Evolutionary conservation across 2,797 vertebrate species (phyloP), one percentile per base, ranked within the genome.

Genomic region (Phoeniculus purpureus): DNA sequence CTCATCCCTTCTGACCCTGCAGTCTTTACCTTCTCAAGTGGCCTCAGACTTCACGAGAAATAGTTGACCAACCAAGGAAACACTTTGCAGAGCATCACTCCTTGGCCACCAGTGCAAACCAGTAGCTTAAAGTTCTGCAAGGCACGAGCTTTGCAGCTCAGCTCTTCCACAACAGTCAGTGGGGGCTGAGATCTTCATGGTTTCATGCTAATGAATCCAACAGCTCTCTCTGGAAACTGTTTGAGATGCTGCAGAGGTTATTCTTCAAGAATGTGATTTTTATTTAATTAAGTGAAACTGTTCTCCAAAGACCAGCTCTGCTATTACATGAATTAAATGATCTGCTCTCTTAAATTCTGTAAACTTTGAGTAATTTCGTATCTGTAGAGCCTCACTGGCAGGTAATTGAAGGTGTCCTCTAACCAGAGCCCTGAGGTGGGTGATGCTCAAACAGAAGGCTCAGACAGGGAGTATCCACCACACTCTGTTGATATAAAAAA

Each of bases 121-220:
- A 45, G 14, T 1, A 4, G 55, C 62, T 3, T 2, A 14, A 1
- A 45, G 16, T 15, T 51, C 78, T 67, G 84, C 31, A 5, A 3
- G 2, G 7, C 19, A 2, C 4, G 4, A 23, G n/a, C 27, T 43
- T 12, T 62, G n/a, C 62, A 74, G 37, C 1, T 0, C 37, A 37
- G 55, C 34, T 32, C 32, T 67, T 55, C 54, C 60, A 4, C 2
- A 27, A 29, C 6, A 11, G 16, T 9, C 74, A 15, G 2, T 3
- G 20, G 18, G 8, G 84, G 31, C 51, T 6, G 18, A 81, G 52
- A 37, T 21, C 72, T 45, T 47, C 7, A 2, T 7, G 48, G 32
- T 51, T 73, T 25, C 31, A 22, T 27, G n/a, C 23, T 37, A 62
- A n/a, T 17, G 25, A n/a, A 62, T 43, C 73, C 83, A 40, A 10